Evolutionary conservation across 1,140 invertebrate genomes (phyloP), one percentile per base, ranked within the genome.

Genomic region (Drosophila funebris): DNA sequence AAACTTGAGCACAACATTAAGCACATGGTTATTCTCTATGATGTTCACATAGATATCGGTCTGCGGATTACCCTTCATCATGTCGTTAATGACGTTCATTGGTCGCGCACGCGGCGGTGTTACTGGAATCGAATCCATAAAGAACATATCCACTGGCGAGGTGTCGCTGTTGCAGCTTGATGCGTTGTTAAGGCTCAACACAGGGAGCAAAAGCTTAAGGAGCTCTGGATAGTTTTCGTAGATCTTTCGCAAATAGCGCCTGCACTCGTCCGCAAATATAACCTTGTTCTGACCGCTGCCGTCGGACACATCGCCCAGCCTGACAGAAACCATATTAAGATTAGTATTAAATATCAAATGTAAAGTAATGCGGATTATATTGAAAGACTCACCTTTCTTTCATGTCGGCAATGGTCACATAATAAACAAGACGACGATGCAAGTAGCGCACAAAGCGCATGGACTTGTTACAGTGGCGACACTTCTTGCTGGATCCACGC

Each of bases 61-160:
- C 81, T 97, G 96, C 4, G 96, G 94, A 93, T 97, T 96, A 84
- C 98, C 97, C 57, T 95, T 93, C 22, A 96, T 92, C 88, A 95
- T 94, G 41, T 94, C 95, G 64, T 94, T 93, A 31, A 97, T 83
- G 43, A 95, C 91, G 89, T 95, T 96, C 31, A 94, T 93, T 31
- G 98, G 98, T 80, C 99, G 93, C 13, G 96, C 96, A 87, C 95
- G 96, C 1, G 96, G 95, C 11, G 99, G 98, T 24, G 97, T 93
- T 2, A 99, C 97, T 6, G 96, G 94, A 37, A 99, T 90, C 0
- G 96, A 92, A 66, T 97, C 95, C 76, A 97, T 93, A 79, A 99
- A 99, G 90, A 99, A 97, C 48, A 96, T 90, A 93, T 99, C 97
- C 8, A 96, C 96, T 0, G 97, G 95, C 90, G 94, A 93, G 0